Base-by-base conservation (phyloP, 2,888 invertebrate genomes). In the Apamea sordens region DNA sequence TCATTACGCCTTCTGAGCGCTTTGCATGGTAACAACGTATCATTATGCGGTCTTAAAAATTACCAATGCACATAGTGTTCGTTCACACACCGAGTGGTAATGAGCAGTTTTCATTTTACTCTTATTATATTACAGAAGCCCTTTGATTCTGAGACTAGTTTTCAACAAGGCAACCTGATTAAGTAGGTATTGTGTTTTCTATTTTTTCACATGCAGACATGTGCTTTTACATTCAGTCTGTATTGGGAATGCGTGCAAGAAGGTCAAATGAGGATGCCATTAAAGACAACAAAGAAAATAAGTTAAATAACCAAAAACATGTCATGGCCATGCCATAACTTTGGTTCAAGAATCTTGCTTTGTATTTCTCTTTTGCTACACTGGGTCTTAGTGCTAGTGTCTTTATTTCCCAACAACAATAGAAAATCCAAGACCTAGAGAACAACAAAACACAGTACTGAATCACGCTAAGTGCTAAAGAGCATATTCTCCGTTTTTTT, bases 401-500 rank as follows among this genome's bases (percentile, higher is more conserved):
- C 47, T 72, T 63, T 53, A 67, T 73, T 79, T 87, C 8, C 41
- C 61, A 70, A 65, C 64, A 47, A 87, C 77, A 87, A 85, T 84
- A 75, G 84, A 64, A 63, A 77, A 80, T 73, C 69, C 72, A 87
- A 75, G 82, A 78, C 74, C 87, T 87, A 78, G 85, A 73, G 75
- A 64, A 81, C 78, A 85, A 83, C 64, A 75, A 69, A 80, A 73
- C 79, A 80, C 64, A 63, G 76, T 76, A 81, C 76, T 87, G 82
- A 85, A 87, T 88, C 83, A 79, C 77, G 77, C 81, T 88, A 92
- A 94, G 94, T 94, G 94, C 92, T 93, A 93, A 94, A 92, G 88
- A 85, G 77, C 81, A 80, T 88, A 86, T 87, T 76, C 72, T 87
- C 50, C 44, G 82, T 68, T 87, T 88, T 85, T 85, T 92, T 92